Percentiles rank a stretch among this genome's conserved stretches.
phyloP scores from a whole-genome alignment of 2,113 vertebrate species.

The Spea multiplicata region DNA sequence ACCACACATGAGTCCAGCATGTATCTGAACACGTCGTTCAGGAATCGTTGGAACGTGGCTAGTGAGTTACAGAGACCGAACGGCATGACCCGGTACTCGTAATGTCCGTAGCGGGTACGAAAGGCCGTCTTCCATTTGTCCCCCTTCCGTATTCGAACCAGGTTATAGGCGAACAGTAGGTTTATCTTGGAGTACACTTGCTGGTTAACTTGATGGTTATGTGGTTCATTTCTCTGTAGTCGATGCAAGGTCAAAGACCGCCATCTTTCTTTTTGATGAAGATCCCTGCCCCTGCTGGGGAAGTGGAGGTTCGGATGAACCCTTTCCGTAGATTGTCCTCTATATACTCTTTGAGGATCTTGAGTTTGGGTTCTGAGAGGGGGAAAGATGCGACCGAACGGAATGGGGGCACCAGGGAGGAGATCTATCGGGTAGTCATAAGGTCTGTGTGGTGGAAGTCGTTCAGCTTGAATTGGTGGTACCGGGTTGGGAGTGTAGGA shows the following conservation, averaged over 20 bases:
- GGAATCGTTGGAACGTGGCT: background rate
- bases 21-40: background rate
- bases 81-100: background rate
- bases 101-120: background rate
- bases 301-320: background rate
- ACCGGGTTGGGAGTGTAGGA: too few species aligned
- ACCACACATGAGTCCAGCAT: background rate
- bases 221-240: too few species aligned
- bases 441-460: background rate
- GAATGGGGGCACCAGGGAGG: too few species aligned
- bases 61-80: background rate
- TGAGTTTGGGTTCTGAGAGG: background rate
- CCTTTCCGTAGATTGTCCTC: background rate
- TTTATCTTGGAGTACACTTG: background rate
- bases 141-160: too few species aligned
- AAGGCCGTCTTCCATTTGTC: background rate
- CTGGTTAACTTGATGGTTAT: too few species aligned
- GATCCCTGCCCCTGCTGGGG: background rate
- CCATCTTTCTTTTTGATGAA: constrained; percentile 5
- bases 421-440: too few species aligned
- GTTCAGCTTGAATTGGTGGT: too few species aligned
- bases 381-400: background rate
- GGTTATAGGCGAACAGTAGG: too few species aligned
- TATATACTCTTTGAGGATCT: background rate
- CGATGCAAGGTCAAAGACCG: background rate